Base-by-base conservation (phyloP, 2,888 invertebrate species). In the Eilema caniola region DNA sequence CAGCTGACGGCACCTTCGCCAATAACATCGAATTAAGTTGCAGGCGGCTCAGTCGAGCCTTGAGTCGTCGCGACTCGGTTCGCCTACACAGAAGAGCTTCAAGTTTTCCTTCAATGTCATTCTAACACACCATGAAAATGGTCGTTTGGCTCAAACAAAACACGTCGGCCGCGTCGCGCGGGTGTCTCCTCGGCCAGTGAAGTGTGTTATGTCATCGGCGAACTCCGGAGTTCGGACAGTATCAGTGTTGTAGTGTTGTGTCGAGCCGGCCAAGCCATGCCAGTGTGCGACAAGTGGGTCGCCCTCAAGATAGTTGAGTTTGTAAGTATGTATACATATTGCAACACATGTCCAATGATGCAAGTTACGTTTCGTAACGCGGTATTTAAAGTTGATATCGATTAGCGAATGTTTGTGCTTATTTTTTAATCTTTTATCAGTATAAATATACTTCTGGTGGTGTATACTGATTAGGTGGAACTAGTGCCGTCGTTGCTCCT, bases 261-360 rank as follows among this genome's bases (percentile, higher is more conserved):
- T 24, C 70, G 71, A 74, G 76, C 78, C 31, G 78, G 80, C 80
- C 79, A 76, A 76, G 83, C 80, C 83, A 95, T 95, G 95, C 93
- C 92, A 86, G 88, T 94, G 57, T 95, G 93, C 86, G 95, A 95
- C 90, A 95, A 95, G 92, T 95, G 95, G 95, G 95, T 95, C 92
- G 95, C 91, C 78, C 92, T 95, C 83, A 95, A 95, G 93, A 93
- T 95, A 86, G 91, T 95, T 64, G 94, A 95, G 90, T 95, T 95
- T 82, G 95, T 95, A 86, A 93, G 95, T 94, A 88, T 78, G 95
- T 94, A 88, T 78, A 74, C 77, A 77, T 80, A 76, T 83, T 81
- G 69, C 77, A 65, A 79, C 80, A 77, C 67, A 78, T 69, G 80
- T 77, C 80, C 77, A 79, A 81, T 83, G 85, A 85, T 83, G 80